Evolutionary conservation across 2,888 invertebrate genomes (phyloP).

Genomic region (Phlogophora meticulosa): DNA sequence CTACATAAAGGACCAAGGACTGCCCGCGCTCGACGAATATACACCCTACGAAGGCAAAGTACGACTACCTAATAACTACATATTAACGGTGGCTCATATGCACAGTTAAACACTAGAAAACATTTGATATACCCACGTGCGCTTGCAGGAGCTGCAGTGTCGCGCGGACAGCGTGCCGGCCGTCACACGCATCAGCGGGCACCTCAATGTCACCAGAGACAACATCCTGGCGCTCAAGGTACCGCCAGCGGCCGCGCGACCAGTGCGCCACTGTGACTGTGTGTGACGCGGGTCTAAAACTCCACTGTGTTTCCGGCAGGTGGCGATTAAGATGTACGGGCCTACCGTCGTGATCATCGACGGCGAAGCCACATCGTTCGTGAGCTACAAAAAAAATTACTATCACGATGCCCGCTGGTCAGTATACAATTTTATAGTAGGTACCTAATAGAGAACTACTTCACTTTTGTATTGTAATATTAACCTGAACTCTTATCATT

Average conservation of each 20-base stretch:
- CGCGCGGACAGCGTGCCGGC: constrained; percentile 71
- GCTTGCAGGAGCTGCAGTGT: constrained; percentile 74
- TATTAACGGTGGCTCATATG: too few relatives aligned
- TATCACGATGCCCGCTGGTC: constrained; percentile 83
- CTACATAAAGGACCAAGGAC: constrained; percentile 78
- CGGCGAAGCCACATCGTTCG: constrained; percentile 74
- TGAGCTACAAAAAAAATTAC: constrained; percentile 76
- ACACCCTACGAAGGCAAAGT: constrained; percentile 77
- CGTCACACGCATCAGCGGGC: constrained; percentile 81
- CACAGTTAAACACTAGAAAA: too few relatives aligned
- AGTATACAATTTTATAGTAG: constrained; percentile 34
- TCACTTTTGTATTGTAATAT: too few relatives aligned
- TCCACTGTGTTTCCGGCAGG: constrained; percentile 64
- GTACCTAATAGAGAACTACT: too few relatives aligned
- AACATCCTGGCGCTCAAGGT: constrained; percentile 84
- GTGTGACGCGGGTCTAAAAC: neutral
- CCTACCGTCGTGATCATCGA: constrained; percentile 84
- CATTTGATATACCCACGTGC: neutral
- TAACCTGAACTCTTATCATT: too few relatives aligned
- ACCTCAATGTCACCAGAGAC: constrained; percentile 81
- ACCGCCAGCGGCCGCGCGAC: neutral
- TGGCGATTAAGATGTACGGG: constrained; percentile 80
- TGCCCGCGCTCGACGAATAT: constrained; percentile 79
- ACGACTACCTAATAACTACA: neutral
- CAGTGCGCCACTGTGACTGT: too few relatives aligned